Evolutionary conservation across 2,113 vertebrate species (phyloP).

Genomic region (Aptenodytes patagonicus): DNA sequence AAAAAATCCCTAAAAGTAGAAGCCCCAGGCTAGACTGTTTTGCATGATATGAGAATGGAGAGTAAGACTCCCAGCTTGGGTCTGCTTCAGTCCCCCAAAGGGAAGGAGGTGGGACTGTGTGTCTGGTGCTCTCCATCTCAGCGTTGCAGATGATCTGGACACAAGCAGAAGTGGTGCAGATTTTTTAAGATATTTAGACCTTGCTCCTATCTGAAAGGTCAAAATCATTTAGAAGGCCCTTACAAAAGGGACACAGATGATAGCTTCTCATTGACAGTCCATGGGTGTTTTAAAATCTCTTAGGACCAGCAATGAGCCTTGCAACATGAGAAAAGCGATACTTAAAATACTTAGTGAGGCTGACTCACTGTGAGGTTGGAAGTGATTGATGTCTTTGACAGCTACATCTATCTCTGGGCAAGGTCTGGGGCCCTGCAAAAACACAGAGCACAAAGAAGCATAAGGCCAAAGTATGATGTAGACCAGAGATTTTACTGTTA

Average conservation of each 20-base stretch:
- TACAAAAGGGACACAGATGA: neutral
- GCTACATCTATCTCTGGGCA: neutral
- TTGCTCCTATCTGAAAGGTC: neutral
- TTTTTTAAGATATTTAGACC: neutral
- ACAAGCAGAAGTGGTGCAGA: neutral
- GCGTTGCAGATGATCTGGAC: neutral
- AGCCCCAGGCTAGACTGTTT: neutral
- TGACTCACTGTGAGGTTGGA: neutral
- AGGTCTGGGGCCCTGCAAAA: neutral
- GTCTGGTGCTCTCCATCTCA: neutral
- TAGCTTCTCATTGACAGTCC: neutral
- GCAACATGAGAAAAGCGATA: neutral
- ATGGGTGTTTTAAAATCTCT: neutral
- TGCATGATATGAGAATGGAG: neutral
- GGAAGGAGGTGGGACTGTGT: neutral
- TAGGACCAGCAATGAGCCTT: neutral
- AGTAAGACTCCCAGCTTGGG: neutral
- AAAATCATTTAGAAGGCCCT: neutral
- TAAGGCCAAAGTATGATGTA: neutral
- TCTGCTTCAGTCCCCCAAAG: neutral
- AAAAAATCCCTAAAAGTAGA: neutral
- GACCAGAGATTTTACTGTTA: neutral
- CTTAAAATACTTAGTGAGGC: neutral
- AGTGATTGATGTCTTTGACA: neutral
- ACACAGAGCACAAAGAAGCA: neutral